Base-by-base conservation (phyloP, 2,797 vertebrate species). In the Dicrostonyx torquatus region DNA sequence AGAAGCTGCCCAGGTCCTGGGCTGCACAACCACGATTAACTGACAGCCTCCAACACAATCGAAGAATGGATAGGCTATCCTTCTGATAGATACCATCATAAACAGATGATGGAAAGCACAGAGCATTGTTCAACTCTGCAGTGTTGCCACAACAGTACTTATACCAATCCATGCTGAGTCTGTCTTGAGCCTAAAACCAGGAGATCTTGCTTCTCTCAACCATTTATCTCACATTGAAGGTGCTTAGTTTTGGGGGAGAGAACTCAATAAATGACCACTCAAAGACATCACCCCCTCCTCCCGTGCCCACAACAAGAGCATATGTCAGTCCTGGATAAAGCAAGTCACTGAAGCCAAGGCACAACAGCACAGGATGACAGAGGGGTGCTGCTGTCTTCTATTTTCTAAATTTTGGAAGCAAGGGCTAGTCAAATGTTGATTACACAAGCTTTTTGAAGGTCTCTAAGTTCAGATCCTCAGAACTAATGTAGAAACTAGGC, bases 191-290 rank as follows among this genome's bases (percentile, higher is more conserved):
- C 86, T 55, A 78, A 91, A 84, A 89, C n/a, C 45, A 86, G 79
- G 68, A 72, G 22, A 48, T 58, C 11, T 34, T 82, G 34, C 60
- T 40, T 92, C 77, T 60, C 64, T 92, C 14, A 43, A 91, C 89
- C 48, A 80, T 15, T 14, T 7, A 1, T 76, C 37, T 87, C 50
- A 83, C 55, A 75, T 0, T 72, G 20, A 37, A n/a, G 24, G 77
- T 45, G 29, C 18, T 93, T n/a, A 88, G n/a, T 43, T 34, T 66
- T 48, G 86, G 45, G 15, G 34, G 60, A 89, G 85, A n/a, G 37
- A 94, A 91, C 60, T 76, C 84, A 84, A 94, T 60, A 76, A 85
- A 93, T 31, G 40, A 93, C 60, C 31, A 75, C 6, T 83, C 37
- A 20, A 73, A 85, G 70, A 89, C 26, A 78, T 68, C 20, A 92